Evolutionary conservation across 2,797 vertebrate genomes (phyloP).

Genomic region (Eulemur coronatus): DNA sequence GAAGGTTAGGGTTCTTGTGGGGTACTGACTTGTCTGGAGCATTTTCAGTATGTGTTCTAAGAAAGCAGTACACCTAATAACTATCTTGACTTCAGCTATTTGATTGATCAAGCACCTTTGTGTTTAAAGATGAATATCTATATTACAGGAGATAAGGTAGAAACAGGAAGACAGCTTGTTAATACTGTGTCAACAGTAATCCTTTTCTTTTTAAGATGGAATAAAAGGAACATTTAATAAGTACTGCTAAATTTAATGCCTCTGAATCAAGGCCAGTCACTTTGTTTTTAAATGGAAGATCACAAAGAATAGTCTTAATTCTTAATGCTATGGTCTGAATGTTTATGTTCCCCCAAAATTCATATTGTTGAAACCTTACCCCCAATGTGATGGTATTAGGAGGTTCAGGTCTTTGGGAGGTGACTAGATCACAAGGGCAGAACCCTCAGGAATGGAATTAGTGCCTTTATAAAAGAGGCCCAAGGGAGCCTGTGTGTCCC

Average conservation of each 20-base stretch:
- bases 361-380: not conserved
- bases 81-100: slow-evolving; percentile 82
- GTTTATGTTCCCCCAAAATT: not conserved
- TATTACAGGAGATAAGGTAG: slow-evolving; percentile 73
- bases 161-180: slow-evolving; percentile 74
- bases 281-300: slow-evolving; percentile 45
- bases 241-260: slow-evolving; percentile 50
- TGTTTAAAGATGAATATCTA: slow-evolving; percentile 79
- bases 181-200: slow-evolving; percentile 57
- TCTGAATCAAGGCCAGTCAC: not conserved
- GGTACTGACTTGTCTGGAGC: slow-evolving; percentile 81
- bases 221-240: slow-evolving; percentile 57
- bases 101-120: slow-evolving; percentile 83
- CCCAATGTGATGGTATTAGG: not conserved
- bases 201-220: slow-evolving; percentile 68
- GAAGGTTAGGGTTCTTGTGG: slow-evolving; percentile 83
- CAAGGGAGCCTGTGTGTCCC: not conserved
- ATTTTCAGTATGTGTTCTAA: slow-evolving; percentile 84
- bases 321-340: not conserved
- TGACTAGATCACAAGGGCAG: not conserved
- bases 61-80: slow-evolving; percentile 83
- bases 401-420: not conserved
- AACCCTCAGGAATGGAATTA: not conserved
- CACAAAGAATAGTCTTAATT: slow-evolving; percentile 48
- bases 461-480: not conserved